Evolutionary conservation across 2,797 vertebrate genomes (phyloP), one percentile per base, ranked within the genome.

Genomic region (Rhinogobio ventralis): DNA sequence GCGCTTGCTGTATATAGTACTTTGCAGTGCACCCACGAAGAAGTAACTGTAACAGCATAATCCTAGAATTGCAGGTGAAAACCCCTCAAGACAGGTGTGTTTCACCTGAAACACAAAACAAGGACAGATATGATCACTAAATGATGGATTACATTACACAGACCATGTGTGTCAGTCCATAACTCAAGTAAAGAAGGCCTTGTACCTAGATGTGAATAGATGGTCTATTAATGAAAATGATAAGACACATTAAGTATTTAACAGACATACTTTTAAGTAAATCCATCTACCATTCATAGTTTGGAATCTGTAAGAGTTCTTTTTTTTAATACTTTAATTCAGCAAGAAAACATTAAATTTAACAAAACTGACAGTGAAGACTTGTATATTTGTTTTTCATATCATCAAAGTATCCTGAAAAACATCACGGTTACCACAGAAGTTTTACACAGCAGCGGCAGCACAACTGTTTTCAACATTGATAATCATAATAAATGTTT

Each of bases 11-110:
- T 49, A 82, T 33, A 68, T 72, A 81, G 51, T 77, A 80, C 86
- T 71, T 88, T 33, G 76, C 62, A 76, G 69, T 71, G 87, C 79
- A 87, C 45, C 42, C 75, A 57, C 76, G 79, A 30, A 87, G 17
- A 23, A 74, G 53, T 28, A 33, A 39, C 0, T 74, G 80, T 5
- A 86, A 76, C 33, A 90, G 42, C 89, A 90, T 90, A 49, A 81
- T 84, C 49, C 49, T 74, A 20, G 30, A 81, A 39, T 39, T 79
- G 33, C 42, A 82, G 7, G 55, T 39, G 42, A 81, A 78, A 20
- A 39, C 6, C 7, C 39, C 39, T 78, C 2, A 81, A 79, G 15
- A 30, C 36, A 78, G 69, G 67, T 75, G 75, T 15, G 57, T 8
- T 75, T 53, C 13, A 74, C 68, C 81, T 87, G 11, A 64, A 73